These are phyloP conservation scores for Oxycera nigricornis DNA, from an alignment of 2,888 invertebrate genomes.

Conservation along the genomic window DNA sequence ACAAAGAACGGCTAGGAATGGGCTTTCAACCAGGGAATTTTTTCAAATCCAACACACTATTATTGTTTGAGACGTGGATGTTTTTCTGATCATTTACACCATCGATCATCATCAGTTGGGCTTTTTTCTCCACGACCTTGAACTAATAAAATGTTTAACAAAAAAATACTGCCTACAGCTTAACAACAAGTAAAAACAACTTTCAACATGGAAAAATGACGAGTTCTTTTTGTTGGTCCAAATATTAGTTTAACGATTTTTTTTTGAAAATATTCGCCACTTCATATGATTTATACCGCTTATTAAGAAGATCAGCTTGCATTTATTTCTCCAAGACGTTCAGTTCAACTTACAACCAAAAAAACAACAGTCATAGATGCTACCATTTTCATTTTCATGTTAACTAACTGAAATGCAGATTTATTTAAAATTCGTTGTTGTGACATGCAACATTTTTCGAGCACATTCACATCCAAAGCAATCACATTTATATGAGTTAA, in stretches of 20 bases:
- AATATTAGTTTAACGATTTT: neutral
- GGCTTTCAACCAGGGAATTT: constrained; percentile 51
- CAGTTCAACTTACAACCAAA: neutral
- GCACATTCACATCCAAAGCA: neutral
- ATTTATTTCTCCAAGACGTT: constrained; percentile 32
- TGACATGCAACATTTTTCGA: constrained; percentile 7
- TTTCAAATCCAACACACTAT: constrained; percentile 57
- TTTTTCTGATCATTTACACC: constrained; percentile 18
- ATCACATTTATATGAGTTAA: neutral
- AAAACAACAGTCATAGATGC: neutral
- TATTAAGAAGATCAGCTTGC: constrained; percentile 43
- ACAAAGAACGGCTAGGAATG: constrained; percentile 20
- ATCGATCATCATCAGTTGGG: constrained; percentile 26
- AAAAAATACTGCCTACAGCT: constrained; percentile 8
- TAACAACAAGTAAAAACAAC: constrained; percentile 38
- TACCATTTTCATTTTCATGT: constrained; percentile 10
- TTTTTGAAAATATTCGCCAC: neutral
- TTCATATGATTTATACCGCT: constrained; percentile 14
- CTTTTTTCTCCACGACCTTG: constrained; percentile 39
- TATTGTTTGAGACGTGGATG: constrained; percentile 36
- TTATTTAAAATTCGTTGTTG: constrained; percentile 3
- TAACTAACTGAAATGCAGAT: neutral
- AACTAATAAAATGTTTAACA: constrained; percentile 30
- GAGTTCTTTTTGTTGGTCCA: constrained; percentile 47
- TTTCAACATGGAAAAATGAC: constrained; percentile 33